phyloP scores from a whole-genome alignment of 2,888 invertebrate species.

The Elgonia sp. region DNA sequence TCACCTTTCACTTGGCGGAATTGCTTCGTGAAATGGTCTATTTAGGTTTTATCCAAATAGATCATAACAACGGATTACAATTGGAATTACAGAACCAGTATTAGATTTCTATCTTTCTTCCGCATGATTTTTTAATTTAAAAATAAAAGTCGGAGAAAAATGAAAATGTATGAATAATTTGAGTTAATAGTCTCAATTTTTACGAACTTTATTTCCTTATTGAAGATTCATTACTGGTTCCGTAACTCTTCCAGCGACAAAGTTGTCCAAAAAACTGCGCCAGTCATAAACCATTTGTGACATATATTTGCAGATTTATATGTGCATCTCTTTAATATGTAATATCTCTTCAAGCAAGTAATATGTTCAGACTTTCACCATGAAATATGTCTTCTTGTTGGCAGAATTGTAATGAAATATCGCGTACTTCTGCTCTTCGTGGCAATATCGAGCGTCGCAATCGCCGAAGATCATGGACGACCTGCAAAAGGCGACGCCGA shows the following conservation, averaged over 20 bases:
- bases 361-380: conserved; percentile 63
- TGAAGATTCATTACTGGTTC: background rate
- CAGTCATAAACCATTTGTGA: conserved; percentile 30
- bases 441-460: conserved; percentile 74
- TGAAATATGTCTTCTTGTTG: conserved; percentile 70
- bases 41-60: background rate
- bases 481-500: conserved; percentile 40
- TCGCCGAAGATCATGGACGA: conserved; percentile 74
- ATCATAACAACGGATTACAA: background rate
- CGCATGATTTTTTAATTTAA: too few relatives aligned
- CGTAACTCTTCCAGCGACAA: background rate
- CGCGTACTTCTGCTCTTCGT: conserved; percentile 67
- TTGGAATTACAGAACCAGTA: too few relatives aligned
- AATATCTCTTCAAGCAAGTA: conserved; percentile 21
- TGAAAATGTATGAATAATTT: too few relatives aligned
- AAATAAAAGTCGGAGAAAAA: too few relatives aligned
- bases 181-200: too few relatives aligned
- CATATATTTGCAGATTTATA: conserved; percentile 29
- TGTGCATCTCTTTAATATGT: conserved; percentile 33
- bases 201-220: too few relatives aligned
- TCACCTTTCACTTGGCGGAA: conserved; percentile 66
- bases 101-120: too few relatives aligned
- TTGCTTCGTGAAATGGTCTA: conserved; percentile 21
- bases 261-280: conserved; percentile 19
- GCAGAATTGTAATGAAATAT: conserved; percentile 75